Conservation (phyloP, 2,113 vertebrate genomes). For the Typhlomys cinereus region DNA sequence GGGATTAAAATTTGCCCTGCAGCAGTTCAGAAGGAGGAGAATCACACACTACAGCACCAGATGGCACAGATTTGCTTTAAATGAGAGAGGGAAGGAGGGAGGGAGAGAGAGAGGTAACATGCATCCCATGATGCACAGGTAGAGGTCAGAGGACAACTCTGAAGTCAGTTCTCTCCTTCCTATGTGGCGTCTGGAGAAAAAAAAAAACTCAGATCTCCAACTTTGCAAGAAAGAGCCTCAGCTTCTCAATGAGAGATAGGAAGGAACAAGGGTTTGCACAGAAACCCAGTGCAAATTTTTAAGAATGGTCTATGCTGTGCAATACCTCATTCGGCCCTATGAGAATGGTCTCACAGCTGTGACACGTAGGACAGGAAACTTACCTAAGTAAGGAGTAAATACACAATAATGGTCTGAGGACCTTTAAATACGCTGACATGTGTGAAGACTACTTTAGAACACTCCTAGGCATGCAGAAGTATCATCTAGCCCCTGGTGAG, state of each 20-base stretch:
- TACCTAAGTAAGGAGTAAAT: background rate
- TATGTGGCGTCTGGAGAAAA: no score
- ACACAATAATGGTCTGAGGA: background rate
- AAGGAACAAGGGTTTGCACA: background rate
- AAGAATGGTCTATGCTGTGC: background rate
- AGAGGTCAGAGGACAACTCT: no score
- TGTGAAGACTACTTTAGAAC: background rate
- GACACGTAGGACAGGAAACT: background rate
- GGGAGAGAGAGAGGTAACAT: no score
- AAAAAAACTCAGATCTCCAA: no score
- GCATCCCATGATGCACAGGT: no score
- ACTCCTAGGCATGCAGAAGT: background rate
- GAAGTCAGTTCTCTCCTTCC: no score
- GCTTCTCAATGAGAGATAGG: background rate
- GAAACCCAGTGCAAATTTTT: background rate
- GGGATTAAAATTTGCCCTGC: background rate
- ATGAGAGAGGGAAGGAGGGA: no score
- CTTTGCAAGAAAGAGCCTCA: no score
- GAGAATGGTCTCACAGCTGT: background rate
- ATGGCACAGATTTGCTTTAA: no score
- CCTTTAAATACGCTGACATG: background rate
- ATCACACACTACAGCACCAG: no score
- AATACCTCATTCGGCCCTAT: background rate
- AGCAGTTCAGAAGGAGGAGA: rapidly evolving
- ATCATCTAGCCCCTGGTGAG: background rate